phyloP scores from a whole-genome alignment of 2,113 vertebrate species.

The Tyto alba region DNA sequence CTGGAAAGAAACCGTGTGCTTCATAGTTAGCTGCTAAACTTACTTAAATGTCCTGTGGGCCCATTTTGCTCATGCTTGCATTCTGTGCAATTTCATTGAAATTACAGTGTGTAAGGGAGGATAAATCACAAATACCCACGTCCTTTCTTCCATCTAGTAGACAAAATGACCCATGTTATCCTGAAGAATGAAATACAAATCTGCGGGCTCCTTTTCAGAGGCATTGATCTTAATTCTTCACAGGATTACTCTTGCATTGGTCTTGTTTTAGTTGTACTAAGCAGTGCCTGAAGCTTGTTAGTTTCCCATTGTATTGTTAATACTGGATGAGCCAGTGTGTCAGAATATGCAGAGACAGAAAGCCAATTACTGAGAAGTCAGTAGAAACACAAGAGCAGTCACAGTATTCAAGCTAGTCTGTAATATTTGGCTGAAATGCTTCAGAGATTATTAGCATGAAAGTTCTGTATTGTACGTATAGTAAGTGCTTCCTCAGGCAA shows the following conservation, averaged over 20 bases:
- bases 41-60: not conserved
- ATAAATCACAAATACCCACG: not conserved
- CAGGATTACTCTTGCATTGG: not conserved
- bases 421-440: slow-evolving; percentile 8
- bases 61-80: accelerated
- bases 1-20: not conserved
- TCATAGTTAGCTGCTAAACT: not conserved
- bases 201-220: not conserved
- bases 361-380: not conserved
- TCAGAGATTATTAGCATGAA: slow-evolving; percentile 4
- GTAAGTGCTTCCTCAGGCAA: not conserved
- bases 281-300: not conserved
- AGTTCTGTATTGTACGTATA: slow-evolving; percentile 22
- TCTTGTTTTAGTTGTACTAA: not conserved
- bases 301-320: not conserved
- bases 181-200: not conserved
- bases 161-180: not conserved
- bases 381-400: not conserved
- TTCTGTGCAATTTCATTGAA: not conserved
- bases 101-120: not conserved
- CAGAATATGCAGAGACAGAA: not conserved
- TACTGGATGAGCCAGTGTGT: not conserved
- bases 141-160: not conserved
- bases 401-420: slow-evolving; percentile 2
- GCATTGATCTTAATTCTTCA: not conserved